A percentile compares a stretch with the other conserved stretches of the same genome.
phyloP scores from a whole-genome alignment of 2,113 vertebrate species.

The human (Homo sapiens) region DNA sequence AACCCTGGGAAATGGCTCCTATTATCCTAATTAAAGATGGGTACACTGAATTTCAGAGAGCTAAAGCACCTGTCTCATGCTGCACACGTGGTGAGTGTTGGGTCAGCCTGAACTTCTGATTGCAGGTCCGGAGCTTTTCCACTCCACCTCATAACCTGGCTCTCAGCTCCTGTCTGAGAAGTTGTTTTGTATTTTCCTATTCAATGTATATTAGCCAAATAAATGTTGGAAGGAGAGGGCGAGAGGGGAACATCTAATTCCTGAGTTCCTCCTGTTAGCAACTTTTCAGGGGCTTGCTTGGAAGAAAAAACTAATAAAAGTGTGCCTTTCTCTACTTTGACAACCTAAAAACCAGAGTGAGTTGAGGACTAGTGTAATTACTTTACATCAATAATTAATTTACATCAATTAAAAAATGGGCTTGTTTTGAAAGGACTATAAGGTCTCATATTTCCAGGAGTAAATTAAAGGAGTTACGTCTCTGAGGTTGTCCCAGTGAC shows the following conservation, averaged over 20 bases:
- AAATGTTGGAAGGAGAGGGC: background rate
- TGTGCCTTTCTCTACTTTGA: background rate
- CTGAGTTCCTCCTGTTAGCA: background rate
- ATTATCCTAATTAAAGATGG: background rate
- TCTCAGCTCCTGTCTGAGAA: background rate
- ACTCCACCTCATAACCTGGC: background rate
- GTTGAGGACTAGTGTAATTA: background rate
- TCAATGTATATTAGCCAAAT: background rate
- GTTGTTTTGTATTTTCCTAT: background rate
- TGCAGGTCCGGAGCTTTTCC: background rate
- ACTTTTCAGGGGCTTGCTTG: background rate
- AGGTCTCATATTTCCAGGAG: background rate
- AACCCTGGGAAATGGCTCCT: too few species aligned
- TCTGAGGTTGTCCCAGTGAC: background rate
- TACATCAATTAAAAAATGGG: background rate
- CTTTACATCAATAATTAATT: background rate
- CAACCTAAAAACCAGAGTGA: background rate
- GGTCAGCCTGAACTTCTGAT: background rate
- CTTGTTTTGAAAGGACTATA: background rate
- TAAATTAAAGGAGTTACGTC: background rate
- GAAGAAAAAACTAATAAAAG: background rate
- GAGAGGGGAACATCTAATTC: background rate
- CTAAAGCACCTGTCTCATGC: background rate
- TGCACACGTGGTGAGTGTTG: too few species aligned
- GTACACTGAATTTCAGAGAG: background rate